phyloP scores from a whole-genome alignment of 2,797 vertebrate genomes.

The Coluber constrictor region DNA sequence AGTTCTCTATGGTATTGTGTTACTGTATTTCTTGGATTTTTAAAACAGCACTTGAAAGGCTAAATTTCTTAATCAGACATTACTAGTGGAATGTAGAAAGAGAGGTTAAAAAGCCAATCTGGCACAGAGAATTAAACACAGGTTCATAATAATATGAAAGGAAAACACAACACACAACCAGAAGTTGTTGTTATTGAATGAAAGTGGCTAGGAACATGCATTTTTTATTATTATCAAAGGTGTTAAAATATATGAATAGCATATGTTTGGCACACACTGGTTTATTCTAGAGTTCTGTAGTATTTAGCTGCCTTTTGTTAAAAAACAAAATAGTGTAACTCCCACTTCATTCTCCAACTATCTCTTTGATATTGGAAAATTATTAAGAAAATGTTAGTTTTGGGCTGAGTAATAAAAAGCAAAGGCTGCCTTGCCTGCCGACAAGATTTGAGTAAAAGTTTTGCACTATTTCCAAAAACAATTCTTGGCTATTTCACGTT shows the following conservation, averaged over 20 bases:
- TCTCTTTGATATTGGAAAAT: conserved; percentile 84
- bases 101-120: conserved; percentile 78
- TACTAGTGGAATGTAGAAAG: conserved; percentile 76
- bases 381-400: conserved; percentile 84
- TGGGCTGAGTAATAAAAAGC: conserved; percentile 75
- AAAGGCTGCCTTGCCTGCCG: conserved; percentile 68
- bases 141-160: conserved; percentile 87
- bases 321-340: conserved; percentile 58
- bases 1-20: conserved; percentile 95
- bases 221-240: conserved; percentile 84
- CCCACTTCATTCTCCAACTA: conserved; percentile 41
- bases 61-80: conserved; percentile 75
- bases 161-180: conserved; percentile 84
- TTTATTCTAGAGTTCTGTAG: conserved; percentile 68
- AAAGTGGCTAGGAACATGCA: conserved; percentile 73
- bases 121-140: conserved; percentile 86
- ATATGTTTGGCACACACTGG: conserved; percentile 77
- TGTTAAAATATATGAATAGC: conserved; percentile 79
- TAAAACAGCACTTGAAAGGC: conserved; percentile 81
- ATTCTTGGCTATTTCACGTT: conserved; percentile 65
- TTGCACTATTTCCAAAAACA: conserved; percentile 69
- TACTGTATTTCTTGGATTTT: conserved; percentile 91
- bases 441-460: conserved; percentile 58
- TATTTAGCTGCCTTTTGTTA: conserved; percentile 78
- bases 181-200: conserved; percentile 80